Base-by-base conservation (phyloP, 1,140 invertebrate genomes). In the Camponotus pennsylvanicus region DNA sequence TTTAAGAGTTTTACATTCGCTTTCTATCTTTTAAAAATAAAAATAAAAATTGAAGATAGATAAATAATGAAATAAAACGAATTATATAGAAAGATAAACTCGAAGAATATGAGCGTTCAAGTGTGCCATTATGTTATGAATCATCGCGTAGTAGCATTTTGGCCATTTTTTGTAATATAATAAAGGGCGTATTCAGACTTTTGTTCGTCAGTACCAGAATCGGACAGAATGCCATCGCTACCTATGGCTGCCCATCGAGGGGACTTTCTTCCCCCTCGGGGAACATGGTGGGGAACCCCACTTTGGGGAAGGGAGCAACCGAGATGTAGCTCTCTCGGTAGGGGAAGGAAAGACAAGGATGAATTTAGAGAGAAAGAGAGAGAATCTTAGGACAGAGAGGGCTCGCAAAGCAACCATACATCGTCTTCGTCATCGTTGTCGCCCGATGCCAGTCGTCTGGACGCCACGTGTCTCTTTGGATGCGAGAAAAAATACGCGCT, bases 361-460 rank as follows among this genome's bases (percentile, higher is more conserved):
- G 55, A 80, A 66, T 49, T 45, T 13, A 3, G 13, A 52, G 49
- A 59, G 21, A 2, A 71, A 85, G 79, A 59, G 64, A 84, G 82
- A 86, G 89, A 88, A 71, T 86, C 76, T 90, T 78, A 82, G 84
- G 89, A 87, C 59, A 64, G 82, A 76, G 83, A 88, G 69, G 82
- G 64, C 64, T 88, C 86, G 66, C 69, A 63, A 86, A 69, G 82
- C 86, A 61, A 87, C 76, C 85, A 85, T 90, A 88, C 78, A 83
- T 75, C 82, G 70, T 87, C 78, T n/a, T 77, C 57, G 45, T 37
- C 52, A 32, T 40, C 42, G 76, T 66, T 49, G 76, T 89, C 73
- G 84, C 91, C 83, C 91, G 89, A 92, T 87, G 76, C 87, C 87
- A 90, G 87, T 69, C 89, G 90, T 89, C 84, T 63, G 79, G 71